Evolutionary conservation across 2,113 vertebrate species (phyloP).

Genomic region (Herpetotheres cachinnans): DNA sequence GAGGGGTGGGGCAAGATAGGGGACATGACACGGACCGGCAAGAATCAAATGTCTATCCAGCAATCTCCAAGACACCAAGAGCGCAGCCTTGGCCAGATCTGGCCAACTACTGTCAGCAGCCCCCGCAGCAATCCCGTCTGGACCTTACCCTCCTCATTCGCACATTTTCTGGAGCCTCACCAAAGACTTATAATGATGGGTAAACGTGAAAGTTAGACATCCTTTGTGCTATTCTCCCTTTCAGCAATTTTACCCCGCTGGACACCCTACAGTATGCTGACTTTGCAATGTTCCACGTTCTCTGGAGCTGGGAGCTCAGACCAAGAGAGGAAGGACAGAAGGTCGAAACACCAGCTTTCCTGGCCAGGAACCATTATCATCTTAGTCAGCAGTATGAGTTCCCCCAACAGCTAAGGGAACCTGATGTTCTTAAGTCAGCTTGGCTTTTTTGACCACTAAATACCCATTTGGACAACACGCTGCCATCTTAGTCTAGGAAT

Average conservation of each 20-base stretch:
- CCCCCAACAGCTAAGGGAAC: background rate
- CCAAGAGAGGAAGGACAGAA: background rate
- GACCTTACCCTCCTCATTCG: background rate
- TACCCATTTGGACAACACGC: background rate
- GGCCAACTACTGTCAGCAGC: background rate
- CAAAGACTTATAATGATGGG: background rate
- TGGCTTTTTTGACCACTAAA: background rate
- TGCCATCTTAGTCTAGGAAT: background rate
- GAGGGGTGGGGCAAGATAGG: too few relatives aligned
- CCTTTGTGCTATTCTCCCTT: background rate
- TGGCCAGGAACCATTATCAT: background rate
- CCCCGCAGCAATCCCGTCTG: background rate
- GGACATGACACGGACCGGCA: too few relatives aligned
- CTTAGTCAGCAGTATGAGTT: accelerated
- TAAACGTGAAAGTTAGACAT: too few relatives aligned
- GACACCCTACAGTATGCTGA: accelerated
- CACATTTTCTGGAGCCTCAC: accelerated
- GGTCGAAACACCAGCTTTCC: accelerated
- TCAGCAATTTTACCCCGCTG: background rate
- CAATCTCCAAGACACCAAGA: background rate
- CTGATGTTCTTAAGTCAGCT: background rate
- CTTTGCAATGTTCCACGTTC: accelerated
- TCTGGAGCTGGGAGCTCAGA: background rate
- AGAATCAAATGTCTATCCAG: background rate
- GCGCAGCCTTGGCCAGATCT: background rate